phyloP scores from a whole-genome alignment of 1,140 invertebrate genomes.

The Drosophila miranda region DNA sequence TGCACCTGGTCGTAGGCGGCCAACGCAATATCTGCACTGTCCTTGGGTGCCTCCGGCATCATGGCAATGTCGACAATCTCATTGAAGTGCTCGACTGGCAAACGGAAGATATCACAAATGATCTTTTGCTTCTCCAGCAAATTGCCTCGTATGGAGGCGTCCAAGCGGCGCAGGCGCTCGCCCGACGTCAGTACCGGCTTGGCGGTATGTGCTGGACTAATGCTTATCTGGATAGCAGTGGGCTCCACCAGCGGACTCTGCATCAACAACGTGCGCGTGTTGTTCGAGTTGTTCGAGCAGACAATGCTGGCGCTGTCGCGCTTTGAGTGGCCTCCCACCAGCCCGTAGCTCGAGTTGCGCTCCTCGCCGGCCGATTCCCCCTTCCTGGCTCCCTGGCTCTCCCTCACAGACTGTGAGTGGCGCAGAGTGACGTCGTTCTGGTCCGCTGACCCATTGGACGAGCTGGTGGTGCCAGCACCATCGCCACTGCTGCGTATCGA shows the following conservation, averaged over 20 bases:
- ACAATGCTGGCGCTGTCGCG: conserved; percentile 82
- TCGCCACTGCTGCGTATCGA: conserved; percentile 76
- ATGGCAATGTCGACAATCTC: conserved; percentile 86
- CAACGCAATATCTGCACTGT: conserved; percentile 87
- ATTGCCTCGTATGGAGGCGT: conserved; percentile 88
- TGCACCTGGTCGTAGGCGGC: conserved; percentile 87
- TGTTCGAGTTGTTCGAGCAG: conserved; percentile 83
- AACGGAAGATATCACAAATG: conserved; percentile 89
- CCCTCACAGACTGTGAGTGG: conserved; percentile 74
- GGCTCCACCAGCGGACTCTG: conserved; percentile 89
- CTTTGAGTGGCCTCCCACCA: conserved; percentile 75
- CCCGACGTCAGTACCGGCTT: conserved; percentile 89
- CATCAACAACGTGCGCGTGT: conserved; percentile 78
- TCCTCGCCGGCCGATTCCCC: conserved; percentile 40
- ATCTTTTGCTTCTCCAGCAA: conserved; percentile 89
- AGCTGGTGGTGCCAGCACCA: conserved; percentile 36
- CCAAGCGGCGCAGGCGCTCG: conserved; percentile 89
- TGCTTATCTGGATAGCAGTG: conserved; percentile 89
- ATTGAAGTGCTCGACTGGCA: conserved; percentile 88
- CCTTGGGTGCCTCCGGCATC: conserved; percentile 83
- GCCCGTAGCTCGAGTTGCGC: conserved; percentile 42
- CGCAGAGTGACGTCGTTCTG: conserved; percentile 55
- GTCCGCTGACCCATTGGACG: conserved; percentile 30
- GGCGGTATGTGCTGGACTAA: conserved; percentile 88
- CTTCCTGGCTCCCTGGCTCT: conserved; percentile 33